These are phyloP conservation scores for Matsumurasca onukii DNA, from an alignment of 1,140 invertebrate species.

Conservation along the genomic window DNA sequence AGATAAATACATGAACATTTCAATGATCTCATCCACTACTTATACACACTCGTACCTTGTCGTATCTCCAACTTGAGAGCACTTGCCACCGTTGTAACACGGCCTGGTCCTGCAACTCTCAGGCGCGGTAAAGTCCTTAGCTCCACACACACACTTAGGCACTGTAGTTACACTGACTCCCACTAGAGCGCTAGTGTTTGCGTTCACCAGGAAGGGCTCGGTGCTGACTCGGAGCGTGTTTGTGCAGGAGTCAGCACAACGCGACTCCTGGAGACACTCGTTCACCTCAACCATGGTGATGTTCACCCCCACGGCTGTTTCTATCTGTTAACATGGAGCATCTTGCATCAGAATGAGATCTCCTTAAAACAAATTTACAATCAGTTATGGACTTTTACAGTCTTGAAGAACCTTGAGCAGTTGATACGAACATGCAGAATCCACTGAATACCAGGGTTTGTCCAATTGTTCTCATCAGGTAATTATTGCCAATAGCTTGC, in stretches of 20 bases:
- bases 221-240: conserved; percentile 85
- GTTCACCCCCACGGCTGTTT: conserved; percentile 87
- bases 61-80: conserved; percentile 82
- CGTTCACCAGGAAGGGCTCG: conserved; percentile 91
- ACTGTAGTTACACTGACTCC: conserved; percentile 66
- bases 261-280: conserved; percentile 92
- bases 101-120: conserved; percentile 86
- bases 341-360: neutral
- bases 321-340: conserved; percentile 60
- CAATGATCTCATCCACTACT: too few species aligned
- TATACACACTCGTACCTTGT: too few species aligned
- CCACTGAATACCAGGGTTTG: too few species aligned
- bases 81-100: conserved; percentile 93
- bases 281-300: conserved; percentile 98
- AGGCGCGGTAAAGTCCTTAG: conserved; percentile 84
- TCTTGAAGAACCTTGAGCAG: too few species aligned
- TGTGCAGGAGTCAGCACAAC: conserved; percentile 84
- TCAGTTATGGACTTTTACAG: too few species aligned
- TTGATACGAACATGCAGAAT: too few species aligned
- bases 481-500: too few species aligned
- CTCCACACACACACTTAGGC: conserved; percentile 75
- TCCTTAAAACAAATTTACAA: too few species aligned
- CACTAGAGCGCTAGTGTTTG: conserved; percentile 92
- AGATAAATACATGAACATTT: too few species aligned
- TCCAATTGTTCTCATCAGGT: too few species aligned